These are phyloP conservation scores for Cistogaster globosa DNA, from an alignment of 2,888 invertebrate species.

Conservation along the genomic window DNA sequence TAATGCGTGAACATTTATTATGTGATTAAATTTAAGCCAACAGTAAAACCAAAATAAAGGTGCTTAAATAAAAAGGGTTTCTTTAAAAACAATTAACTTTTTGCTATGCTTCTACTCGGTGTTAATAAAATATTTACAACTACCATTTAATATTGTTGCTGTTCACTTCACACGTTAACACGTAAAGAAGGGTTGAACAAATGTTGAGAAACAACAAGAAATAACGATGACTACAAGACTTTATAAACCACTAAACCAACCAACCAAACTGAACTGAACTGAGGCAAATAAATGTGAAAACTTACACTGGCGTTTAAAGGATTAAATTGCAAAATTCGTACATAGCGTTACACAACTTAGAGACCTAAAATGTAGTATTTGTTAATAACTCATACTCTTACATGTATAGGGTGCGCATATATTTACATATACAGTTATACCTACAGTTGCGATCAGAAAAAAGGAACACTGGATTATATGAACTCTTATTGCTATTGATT, in stretches of 20 bases:
- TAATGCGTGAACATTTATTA: slow-evolving; percentile 81
- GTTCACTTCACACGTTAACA: slow-evolving; percentile 59
- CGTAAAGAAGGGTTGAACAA: slow-evolving; percentile 22
- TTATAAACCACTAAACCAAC: slow-evolving; percentile 47
- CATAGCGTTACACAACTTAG: not conserved
- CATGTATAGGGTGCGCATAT: not conserved
- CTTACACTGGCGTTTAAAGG: slow-evolving; percentile 43
- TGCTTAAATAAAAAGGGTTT: no score
- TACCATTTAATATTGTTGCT: slow-evolving; percentile 19
- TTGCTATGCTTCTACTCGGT: not conserved
- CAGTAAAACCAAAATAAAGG: slow-evolving; percentile 54
- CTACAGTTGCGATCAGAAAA: not conserved
- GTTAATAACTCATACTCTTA: slow-evolving; percentile 16
- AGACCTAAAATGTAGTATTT: slow-evolving; percentile 8
- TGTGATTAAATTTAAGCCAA: slow-evolving; percentile 79
- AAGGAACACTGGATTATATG: no score
- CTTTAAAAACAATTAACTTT: slow-evolving; percentile 7
- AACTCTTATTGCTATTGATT: no score
- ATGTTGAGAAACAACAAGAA: not conserved
- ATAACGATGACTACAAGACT: slow-evolving; percentile 25
- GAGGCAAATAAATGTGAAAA: slow-evolving; percentile 39
- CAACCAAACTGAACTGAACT: slow-evolving; percentile 18
- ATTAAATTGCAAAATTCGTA: slow-evolving; percentile 36
- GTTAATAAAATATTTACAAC: no score
- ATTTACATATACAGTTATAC: not conserved